phyloP scores from a whole-genome alignment of 2,888 invertebrate genomes.

The Thymelicus lineola region DNA sequence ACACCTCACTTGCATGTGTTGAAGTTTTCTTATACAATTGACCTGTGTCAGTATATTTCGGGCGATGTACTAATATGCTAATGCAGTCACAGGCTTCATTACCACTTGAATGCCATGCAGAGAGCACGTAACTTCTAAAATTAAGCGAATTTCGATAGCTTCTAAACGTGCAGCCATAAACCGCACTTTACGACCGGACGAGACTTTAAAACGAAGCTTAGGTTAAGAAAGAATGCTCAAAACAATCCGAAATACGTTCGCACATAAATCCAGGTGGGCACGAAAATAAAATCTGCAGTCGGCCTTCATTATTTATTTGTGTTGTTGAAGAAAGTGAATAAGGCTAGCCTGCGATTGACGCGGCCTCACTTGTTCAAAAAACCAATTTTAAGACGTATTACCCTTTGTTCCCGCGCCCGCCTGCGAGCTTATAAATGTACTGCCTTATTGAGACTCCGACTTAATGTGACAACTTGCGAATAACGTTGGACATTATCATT shows the following conservation, averaged over 20 bases:
- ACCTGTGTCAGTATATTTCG: not conserved
- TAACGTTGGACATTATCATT: constrained; percentile 56
- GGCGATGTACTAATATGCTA: constrained; percentile 10
- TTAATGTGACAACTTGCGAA: constrained; percentile 60
- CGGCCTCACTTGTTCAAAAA: constrained; percentile 76
- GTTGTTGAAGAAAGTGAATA: constrained; percentile 70
- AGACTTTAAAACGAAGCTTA: constrained; percentile 70
- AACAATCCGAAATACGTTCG: constrained; percentile 69
- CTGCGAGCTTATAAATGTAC: constrained; percentile 56
- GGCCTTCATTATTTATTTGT: constrained; percentile 70
- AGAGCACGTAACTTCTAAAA: constrained; percentile 68
- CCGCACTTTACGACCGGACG: constrained; percentile 67
- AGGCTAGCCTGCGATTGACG: constrained; percentile 61
- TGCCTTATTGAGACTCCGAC: constrained; percentile 62
- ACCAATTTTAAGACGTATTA: constrained; percentile 73
- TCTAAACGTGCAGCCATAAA: constrained; percentile 73
- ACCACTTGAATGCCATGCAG: constrained; percentile 39
- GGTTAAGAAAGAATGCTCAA: constrained; percentile 75
- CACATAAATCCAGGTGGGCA: constrained; percentile 73
- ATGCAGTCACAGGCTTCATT: constrained; percentile 7
- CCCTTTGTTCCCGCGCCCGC: constrained; percentile 73
- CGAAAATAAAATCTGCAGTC: constrained; percentile 65
- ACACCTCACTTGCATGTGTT: not conserved
- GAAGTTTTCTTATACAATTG: not conserved
- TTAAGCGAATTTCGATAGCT: constrained; percentile 59